Conservation (phyloP, 2,888 invertebrate genomes). For the Acanthosepion pharaonis region DNA sequence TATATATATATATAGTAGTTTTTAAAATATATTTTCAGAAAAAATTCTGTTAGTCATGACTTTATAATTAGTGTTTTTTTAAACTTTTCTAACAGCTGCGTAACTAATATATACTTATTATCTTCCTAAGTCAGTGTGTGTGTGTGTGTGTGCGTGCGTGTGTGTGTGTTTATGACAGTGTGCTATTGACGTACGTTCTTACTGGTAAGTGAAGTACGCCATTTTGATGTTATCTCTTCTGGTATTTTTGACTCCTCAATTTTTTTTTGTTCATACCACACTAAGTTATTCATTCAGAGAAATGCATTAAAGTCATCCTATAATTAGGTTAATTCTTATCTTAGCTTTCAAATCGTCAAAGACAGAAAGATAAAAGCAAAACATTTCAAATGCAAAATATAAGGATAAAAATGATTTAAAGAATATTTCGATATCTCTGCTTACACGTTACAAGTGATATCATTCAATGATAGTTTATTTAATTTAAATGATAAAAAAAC, state of each 20-base stretch:
- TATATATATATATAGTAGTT: too few relatives aligned
- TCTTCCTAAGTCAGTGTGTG: too few relatives aligned
- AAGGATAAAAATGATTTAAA: neutral
- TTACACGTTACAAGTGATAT: neutral
- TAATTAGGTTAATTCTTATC: neutral
- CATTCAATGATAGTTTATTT: neutral
- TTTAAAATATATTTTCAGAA: too few relatives aligned
- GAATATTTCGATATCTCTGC: neutral
- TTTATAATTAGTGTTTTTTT: too few relatives aligned
- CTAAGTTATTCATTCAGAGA: neutral
- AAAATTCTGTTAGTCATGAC: too few relatives aligned
- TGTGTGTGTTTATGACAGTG: neutral
- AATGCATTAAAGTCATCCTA: neutral
- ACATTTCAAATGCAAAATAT: neutral
- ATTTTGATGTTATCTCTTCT: neutral
- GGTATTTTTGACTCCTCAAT: neutral
- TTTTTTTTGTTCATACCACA: neutral
- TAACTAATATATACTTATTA: too few relatives aligned
- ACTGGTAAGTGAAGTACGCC: neutral
- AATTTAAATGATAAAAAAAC: neutral
- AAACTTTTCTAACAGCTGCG: too few relatives aligned
- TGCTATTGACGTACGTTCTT: neutral
- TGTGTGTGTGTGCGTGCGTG: neutral
- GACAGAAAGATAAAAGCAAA: neutral
- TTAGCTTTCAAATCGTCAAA: neutral